phyloP scores from a whole-genome alignment of 2,888 invertebrate genomes.

The Trachelus tabidus region DNA sequence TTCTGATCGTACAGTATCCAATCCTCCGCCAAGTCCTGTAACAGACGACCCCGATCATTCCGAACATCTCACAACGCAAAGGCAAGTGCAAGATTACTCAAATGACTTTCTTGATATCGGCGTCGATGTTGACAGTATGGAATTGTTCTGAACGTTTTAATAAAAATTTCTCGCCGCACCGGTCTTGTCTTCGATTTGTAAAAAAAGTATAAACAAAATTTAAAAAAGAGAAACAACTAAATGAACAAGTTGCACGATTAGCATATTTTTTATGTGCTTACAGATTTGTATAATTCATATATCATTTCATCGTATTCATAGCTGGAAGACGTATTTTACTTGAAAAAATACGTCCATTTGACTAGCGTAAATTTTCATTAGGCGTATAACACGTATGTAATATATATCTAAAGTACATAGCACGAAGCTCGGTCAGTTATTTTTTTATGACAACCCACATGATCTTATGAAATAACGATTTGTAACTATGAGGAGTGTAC shows the following conservation, averaged over 20 bases:
- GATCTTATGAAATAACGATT: neutral
- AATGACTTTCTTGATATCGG: constrained; percentile 80
- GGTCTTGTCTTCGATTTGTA: neutral
- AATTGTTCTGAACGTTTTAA: constrained; percentile 70
- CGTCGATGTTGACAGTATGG: constrained; percentile 77
- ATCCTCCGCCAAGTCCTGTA: constrained; percentile 86
- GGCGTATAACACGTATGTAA: neutral
- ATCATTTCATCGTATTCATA: neutral
- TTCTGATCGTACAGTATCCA: constrained; percentile 70
- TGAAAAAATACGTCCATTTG: neutral
- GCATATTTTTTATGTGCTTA: neutral
- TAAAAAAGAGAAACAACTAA: neutral
- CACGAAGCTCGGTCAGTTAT: neutral
- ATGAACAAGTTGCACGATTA: neutral
- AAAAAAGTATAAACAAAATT: neutral
- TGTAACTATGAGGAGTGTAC: neutral
- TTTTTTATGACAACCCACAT: neutral
- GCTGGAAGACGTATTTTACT: neutral
- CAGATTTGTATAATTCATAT: neutral
- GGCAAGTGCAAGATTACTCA: constrained; percentile 69
- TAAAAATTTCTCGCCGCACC: neutral
- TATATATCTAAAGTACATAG: neutral
- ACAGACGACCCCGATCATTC: constrained; percentile 72
- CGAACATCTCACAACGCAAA: constrained; percentile 52
- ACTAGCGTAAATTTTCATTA: neutral